Evolutionary conservation across 2,113 vertebrate species (phyloP).

Genomic region (Sebastes schlegelii): DNA sequence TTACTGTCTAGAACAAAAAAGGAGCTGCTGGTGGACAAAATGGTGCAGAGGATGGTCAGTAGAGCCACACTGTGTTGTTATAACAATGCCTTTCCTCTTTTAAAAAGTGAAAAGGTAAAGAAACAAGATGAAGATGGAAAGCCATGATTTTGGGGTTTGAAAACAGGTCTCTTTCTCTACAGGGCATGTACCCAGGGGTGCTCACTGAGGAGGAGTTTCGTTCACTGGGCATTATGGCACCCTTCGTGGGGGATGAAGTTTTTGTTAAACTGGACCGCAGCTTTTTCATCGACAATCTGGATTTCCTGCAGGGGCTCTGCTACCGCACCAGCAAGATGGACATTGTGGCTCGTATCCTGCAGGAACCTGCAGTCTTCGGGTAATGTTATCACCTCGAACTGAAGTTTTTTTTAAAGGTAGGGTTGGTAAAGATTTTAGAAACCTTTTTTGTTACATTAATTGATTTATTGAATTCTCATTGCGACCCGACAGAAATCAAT

Average conservation of each 20-base stretch:
- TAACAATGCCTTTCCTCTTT: background rate
- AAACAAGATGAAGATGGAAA: background rate
- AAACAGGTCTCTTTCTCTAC: background rate
- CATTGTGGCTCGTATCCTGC: slow-evolving; percentile 79
- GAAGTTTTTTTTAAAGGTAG: no score
- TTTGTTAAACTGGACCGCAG: slow-evolving; percentile 77
- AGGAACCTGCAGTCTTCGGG: slow-evolving; percentile 80
- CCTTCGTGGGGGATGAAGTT: slow-evolving; percentile 83
- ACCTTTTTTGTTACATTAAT: no score
- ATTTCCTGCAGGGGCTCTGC: slow-evolving; percentile 78
- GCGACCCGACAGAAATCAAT: no score
- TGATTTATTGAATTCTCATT: no score
- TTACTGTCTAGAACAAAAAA: slow-evolving; percentile 76
- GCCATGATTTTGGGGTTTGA: background rate
- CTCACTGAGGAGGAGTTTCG: slow-evolving; percentile 83
- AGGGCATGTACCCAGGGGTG: slow-evolving; percentile 80
- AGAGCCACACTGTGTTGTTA: background rate
- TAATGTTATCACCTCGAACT: slow-evolving; percentile 29
- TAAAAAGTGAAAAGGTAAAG: background rate
- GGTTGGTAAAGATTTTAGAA: no score
- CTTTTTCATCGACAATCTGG: slow-evolving; percentile 79
- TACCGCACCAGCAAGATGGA: slow-evolving; percentile 78
- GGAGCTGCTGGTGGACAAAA: slow-evolving; percentile 82
- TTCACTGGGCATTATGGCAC: slow-evolving; percentile 80
- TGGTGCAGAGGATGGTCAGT: slow-evolving; percentile 82